Conservation (phyloP, 2,888 invertebrate species). For the Luperina testacea region DNA sequence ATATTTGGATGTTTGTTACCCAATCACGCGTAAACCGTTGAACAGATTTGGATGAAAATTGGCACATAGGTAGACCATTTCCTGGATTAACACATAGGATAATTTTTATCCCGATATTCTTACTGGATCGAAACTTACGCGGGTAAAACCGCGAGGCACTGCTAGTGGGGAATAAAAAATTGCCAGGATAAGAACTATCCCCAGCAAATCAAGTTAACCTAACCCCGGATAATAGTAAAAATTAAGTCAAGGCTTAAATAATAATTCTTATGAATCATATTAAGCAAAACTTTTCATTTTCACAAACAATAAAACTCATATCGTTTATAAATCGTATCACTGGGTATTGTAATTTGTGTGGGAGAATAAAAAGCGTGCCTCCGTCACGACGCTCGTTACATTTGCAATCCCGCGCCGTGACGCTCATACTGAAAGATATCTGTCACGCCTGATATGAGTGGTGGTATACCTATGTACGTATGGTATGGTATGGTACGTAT, state of each 20-base stretch:
- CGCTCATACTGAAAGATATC: conserved; percentile 39
- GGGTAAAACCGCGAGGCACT: too few relatives aligned
- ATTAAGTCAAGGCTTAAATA: background rate
- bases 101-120: too few relatives aligned
- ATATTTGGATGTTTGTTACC: too few relatives aligned
- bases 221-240: background rate
- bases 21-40: too few relatives aligned
- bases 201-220: too few relatives aligned
- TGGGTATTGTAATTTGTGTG: conserved; percentile 36
- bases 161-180: too few relatives aligned
- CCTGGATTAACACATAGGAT: too few relatives aligned
- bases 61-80: too few relatives aligned
- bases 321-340: conserved; percentile 1
- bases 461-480: background rate
- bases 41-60: too few relatives aligned
- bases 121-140: too few relatives aligned
- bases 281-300: background rate
- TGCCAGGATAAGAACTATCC: too few relatives aligned
- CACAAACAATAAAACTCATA: background rate
- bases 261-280: background rate
- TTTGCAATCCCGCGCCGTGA: conserved; percentile 31
- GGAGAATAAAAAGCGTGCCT: conserved; percentile 28
- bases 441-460: conserved; percentile 24
- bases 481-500: background rate
- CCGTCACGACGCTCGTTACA: conserved; percentile 43